phyloP scores from a whole-genome alignment of 1,140 invertebrate species.

The Lordiphosa collinella region DNA sequence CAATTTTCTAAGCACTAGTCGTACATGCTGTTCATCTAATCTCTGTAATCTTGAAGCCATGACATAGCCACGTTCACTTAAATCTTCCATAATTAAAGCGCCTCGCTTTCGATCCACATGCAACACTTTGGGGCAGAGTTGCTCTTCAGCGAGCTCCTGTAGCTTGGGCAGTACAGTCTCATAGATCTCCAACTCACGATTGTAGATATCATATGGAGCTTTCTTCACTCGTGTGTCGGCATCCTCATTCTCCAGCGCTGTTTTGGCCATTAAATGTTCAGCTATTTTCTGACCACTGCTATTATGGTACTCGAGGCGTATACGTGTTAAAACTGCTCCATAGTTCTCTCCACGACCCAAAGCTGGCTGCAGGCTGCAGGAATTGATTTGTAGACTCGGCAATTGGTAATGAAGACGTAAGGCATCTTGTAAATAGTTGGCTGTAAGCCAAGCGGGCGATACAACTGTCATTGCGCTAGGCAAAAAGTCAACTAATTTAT shows the following conservation, averaged over 20 bases:
- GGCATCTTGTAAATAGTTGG: conserved; percentile 35
- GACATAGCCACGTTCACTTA: conserved; percentile 28
- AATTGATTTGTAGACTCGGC: conserved; percentile 14
- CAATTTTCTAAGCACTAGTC: conserved; percentile 80
- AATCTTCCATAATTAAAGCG: conserved; percentile 48
- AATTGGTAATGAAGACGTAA: conserved; percentile 34
- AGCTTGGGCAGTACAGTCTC: conserved; percentile 47
- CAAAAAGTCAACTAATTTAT: conserved; percentile 2
- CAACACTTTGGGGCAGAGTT: conserved; percentile 38
- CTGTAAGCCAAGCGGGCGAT: conserved; percentile 37
- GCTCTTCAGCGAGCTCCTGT: conserved; percentile 31
- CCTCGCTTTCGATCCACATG: conserved; percentile 34
- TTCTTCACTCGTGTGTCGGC: conserved; percentile 32
- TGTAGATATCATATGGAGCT: conserved; percentile 52
- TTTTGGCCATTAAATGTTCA: conserved; percentile 45
- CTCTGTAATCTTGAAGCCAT: conserved; percentile 81
- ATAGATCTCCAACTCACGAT: conserved; percentile 57
- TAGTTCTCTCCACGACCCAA: conserved; percentile 63
- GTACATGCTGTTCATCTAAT: conserved; percentile 81
- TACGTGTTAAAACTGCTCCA: conserved; percentile 49
- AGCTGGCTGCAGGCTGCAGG: conserved; percentile 20
- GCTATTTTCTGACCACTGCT: not conserved
- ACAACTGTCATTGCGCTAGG: conserved; percentile 18
- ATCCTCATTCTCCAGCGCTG: conserved; percentile 42
- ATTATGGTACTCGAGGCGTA: conserved; percentile 22